Conservation (phyloP, 2,888 invertebrate species). For the Apantesis nais region DNA sequence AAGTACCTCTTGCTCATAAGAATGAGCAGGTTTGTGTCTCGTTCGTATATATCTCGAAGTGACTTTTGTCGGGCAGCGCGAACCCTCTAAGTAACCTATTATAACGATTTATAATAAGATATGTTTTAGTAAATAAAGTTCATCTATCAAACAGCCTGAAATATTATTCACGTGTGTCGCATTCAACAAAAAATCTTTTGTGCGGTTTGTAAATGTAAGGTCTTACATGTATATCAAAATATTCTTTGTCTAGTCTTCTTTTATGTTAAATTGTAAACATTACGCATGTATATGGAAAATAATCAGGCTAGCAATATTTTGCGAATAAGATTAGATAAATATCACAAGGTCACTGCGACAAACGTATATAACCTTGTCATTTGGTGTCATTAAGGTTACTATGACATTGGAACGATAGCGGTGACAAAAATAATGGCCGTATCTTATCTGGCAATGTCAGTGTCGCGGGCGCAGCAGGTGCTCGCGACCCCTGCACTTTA, state of each 20-base stretch:
- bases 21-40: neutral
- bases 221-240: neutral
- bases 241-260: slow-evolving; percentile 29
- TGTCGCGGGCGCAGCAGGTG: slow-evolving; percentile 81
- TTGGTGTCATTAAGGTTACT: slow-evolving; percentile 84
- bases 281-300: slow-evolving; percentile 54
- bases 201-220: neutral
- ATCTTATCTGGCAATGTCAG: slow-evolving; percentile 84
- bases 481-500: slow-evolving; percentile 73
- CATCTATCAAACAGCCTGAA: neutral
- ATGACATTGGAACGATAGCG: slow-evolving; percentile 83
- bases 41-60: neutral
- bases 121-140: neutral
- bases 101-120: neutral
- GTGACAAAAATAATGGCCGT: slow-evolving; percentile 82
- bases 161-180: neutral
- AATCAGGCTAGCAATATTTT: slow-evolving; percentile 66
- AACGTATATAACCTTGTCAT: slow-evolving; percentile 73
- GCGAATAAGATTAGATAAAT: slow-evolving; percentile 83
- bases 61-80: neutral
- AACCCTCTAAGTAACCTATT: neutral
- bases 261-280: slow-evolving; percentile 29
- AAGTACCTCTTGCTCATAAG: neutral
- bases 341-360: slow-evolving; percentile 78
- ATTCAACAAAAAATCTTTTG: neutral